Conservation (phyloP, 2,797 vertebrate species). For the Fringilla coelebs region DNA sequence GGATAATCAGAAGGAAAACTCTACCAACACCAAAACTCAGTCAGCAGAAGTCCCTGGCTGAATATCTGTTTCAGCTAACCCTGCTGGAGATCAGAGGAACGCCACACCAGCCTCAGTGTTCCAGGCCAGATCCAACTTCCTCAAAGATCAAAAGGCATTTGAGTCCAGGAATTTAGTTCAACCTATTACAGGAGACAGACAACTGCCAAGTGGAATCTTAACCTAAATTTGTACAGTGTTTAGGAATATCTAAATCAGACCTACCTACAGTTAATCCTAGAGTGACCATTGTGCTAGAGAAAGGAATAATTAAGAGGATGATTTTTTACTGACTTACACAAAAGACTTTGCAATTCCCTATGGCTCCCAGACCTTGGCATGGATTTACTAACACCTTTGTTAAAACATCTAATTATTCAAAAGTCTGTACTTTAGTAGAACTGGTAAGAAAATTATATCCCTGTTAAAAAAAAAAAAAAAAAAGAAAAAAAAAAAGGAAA, state of each 20-base stretch:
- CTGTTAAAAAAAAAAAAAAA: background rate
- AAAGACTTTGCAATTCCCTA: background rate
- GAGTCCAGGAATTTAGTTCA: background rate
- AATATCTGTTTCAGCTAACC: background rate
- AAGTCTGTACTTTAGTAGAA: background rate
- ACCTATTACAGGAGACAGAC: background rate
- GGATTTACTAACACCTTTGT: background rate
- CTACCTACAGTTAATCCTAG: background rate
- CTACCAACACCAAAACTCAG: background rate
- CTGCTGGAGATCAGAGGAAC: background rate
- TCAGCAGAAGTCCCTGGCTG: background rate
- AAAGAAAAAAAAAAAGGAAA: background rate
- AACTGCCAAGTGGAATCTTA: background rate
- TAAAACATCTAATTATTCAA: background rate
- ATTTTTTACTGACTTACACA: background rate
- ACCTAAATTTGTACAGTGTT: background rate
- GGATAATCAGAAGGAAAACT: background rate
- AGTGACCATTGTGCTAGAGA: background rate
- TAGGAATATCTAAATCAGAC: background rate
- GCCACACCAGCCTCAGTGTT: background rate
- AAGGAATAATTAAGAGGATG: background rate
- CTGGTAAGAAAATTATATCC: background rate
- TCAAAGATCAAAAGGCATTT: conserved; percentile 6
- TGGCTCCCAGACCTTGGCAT: background rate
- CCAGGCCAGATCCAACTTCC: background rate